A percentile compares a stretch with the other conserved stretches of the same genome.
Conservation (phyloP, 2,888 invertebrate species). For the Sylvicola fuscatus region DNA sequence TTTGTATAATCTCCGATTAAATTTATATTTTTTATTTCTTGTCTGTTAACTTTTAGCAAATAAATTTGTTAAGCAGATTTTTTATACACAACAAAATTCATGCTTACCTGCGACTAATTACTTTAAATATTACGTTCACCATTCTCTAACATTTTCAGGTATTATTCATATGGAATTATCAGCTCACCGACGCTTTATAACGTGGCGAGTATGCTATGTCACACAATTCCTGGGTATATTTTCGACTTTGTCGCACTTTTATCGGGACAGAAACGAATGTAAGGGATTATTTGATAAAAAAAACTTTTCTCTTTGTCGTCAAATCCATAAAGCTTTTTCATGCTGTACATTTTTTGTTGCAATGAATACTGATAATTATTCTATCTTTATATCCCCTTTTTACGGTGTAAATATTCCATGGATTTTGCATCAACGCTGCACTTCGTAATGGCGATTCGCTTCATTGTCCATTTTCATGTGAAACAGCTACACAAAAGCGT, state of each 20-base stretch:
- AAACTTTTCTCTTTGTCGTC: not conserved
- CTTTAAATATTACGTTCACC: too few relatives aligned
- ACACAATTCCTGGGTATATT: constrained; percentile 25
- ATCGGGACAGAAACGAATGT: constrained; percentile 26
- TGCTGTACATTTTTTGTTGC: too few relatives aligned
- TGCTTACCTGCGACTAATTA: too few relatives aligned
- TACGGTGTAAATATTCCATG: too few relatives aligned
- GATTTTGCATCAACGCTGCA: not conserved
- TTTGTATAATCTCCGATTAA: too few relatives aligned
- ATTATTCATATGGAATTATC: constrained; percentile 26
- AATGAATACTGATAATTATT: not conserved
- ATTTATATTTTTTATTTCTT: not conserved
- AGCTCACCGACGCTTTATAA: constrained; percentile 23
- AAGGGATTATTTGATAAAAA: constrained; percentile 11
- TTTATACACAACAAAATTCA: too few relatives aligned
- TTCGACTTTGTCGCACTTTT: constrained; percentile 25
- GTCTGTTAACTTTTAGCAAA: too few relatives aligned
- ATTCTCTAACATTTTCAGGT: constrained; percentile 14
- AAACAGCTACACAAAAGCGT: constrained; percentile 19
- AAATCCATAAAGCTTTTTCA: not conserved
- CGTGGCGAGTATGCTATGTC: constrained; percentile 22
- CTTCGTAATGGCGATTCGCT: not conserved
- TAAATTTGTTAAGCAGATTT: too few relatives aligned
- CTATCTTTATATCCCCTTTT: not conserved
- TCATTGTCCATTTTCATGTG: not conserved